phyloP scores from a whole-genome alignment of 2,888 invertebrate genomes.

The Phorcus lineatus region DNA sequence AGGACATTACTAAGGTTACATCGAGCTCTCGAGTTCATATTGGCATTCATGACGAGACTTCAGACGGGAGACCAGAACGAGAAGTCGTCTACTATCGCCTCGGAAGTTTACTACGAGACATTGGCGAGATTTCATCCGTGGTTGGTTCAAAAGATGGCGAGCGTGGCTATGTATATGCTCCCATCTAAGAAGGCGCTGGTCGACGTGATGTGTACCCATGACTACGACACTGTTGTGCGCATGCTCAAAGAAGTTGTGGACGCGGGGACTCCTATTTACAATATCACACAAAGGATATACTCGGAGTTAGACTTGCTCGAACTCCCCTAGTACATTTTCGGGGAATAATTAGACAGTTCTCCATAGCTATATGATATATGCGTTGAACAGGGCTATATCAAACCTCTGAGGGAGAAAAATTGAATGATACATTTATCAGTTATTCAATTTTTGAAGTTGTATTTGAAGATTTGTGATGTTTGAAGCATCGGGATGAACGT shows the following conservation, averaged over 20 bases:
- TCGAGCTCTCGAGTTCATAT: conserved; percentile 93
- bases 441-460: background rate
- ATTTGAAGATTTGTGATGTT: too few species aligned
- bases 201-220: conserved; percentile 70
- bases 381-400: background rate
- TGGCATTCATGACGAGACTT: conserved; percentile 86
- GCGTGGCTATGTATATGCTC: conserved; percentile 90
- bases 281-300: conserved; percentile 85
- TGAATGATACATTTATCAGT: background rate
- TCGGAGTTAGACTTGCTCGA: conserved; percentile 84
- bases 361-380: background rate
- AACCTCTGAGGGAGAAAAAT: too few species aligned
- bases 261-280: conserved; percentile 85
- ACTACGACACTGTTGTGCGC: conserved; percentile 78
- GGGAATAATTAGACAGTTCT: background rate
- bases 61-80: conserved; percentile 70
- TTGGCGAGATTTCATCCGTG: conserved; percentile 92
- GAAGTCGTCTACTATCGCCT: conserved; percentile 78
- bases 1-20: conserved; percentile 92
- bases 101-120: conserved; percentile 88
- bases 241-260: conserved; percentile 85
- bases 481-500: too few species aligned
- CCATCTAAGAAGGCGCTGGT: conserved; percentile 84
- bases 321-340: conserved; percentile 80
- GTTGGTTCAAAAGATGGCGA: conserved; percentile 81